A percentile compares a stretch with the other conserved stretches of the same genome.
These are phyloP conservation scores for Synergus gifuensis DNA, from an alignment of 2,888 invertebrate species.

Conservation along the genomic window DNA sequence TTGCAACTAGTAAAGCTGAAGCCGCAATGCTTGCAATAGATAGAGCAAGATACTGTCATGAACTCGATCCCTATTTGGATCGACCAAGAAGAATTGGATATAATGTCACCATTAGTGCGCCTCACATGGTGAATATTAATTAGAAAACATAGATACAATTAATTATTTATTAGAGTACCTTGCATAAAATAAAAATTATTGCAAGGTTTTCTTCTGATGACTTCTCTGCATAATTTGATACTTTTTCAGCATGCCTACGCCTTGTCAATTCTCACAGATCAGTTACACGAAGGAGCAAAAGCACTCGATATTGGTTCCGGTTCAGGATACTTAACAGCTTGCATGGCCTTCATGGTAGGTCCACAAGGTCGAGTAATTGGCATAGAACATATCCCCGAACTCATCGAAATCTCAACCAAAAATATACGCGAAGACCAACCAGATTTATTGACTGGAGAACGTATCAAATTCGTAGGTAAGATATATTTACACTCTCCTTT, in stretches of 20 bases:
- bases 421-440: slow-evolving; percentile 78
- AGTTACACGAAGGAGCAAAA: slow-evolving; percentile 80
- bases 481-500: not conserved
- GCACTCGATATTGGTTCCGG: slow-evolving; percentile 82
- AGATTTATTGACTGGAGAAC: slow-evolving; percentile 67
- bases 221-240: too few relatives aligned
- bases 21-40: slow-evolving; percentile 92
- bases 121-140: slow-evolving; percentile 89
- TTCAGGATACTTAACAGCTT: slow-evolving; percentile 81
- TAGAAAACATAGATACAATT: not conserved
- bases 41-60: slow-evolving; percentile 88
- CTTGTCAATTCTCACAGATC: slow-evolving; percentile 89
- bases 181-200: too few relatives aligned
- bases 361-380: slow-evolving; percentile 78
- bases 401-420: slow-evolving; percentile 78
- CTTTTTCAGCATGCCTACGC: slow-evolving; percentile 92
- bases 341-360: slow-evolving; percentile 81
- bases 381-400: slow-evolving; percentile 80
- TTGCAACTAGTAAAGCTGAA: slow-evolving; percentile 86
- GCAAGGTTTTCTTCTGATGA: too few relatives aligned
- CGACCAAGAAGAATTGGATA: slow-evolving; percentile 96
- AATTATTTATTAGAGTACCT: too few relatives aligned
- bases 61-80: slow-evolving; percentile 90
- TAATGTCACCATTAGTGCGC: slow-evolving; percentile 97
- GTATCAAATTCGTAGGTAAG: slow-evolving; percentile 73